phyloP scores from a whole-genome alignment of 2,888 invertebrate species.

The Caenorhabditis sp. region DNA sequence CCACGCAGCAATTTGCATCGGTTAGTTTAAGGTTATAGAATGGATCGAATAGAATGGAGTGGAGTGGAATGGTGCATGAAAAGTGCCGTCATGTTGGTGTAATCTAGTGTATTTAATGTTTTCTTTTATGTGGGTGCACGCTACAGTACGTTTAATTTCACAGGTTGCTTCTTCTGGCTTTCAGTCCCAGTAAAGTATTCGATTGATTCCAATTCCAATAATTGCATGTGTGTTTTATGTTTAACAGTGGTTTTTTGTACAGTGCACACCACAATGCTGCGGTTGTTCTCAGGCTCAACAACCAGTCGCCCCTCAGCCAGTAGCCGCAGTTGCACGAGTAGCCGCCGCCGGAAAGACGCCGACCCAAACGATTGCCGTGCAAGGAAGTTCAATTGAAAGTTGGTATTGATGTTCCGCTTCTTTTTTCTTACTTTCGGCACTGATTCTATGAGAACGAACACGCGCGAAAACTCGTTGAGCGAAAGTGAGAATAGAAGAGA shows the following conservation, averaged over 20 bases:
- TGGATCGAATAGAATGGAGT: too few species aligned
- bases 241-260: conserved; percentile 54
- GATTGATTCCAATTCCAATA: background rate
- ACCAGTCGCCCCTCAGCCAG: conserved; percentile 40
- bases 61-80: conserved; percentile 30
- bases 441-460: too few species aligned
- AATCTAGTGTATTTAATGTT: conserved; percentile 16
- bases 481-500: too few species aligned
- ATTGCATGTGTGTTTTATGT: conserved; percentile 53
- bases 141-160: conserved; percentile 6
- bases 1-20: conserved; percentile 63
- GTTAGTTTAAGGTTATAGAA: too few species aligned
- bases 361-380: conserved; percentile 57
- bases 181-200: background rate
- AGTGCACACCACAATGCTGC: conserved; percentile 64
- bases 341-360: conserved; percentile 68
- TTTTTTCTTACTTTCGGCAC: too few species aligned
- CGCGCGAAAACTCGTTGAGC: too few species aligned
- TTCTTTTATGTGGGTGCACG: conserved; percentile 42
- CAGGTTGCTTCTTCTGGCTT: background rate
- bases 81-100: conserved; percentile 5
- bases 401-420: conserved; percentile 9
- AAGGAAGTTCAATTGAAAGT: conserved; percentile 63
- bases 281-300: conserved; percentile 62
- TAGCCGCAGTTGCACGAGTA: conserved; percentile 62